These are phyloP conservation scores for Acomys russatus DNA, from an alignment of 2,797 vertebrate genomes.

Conservation along the genomic window DNA sequence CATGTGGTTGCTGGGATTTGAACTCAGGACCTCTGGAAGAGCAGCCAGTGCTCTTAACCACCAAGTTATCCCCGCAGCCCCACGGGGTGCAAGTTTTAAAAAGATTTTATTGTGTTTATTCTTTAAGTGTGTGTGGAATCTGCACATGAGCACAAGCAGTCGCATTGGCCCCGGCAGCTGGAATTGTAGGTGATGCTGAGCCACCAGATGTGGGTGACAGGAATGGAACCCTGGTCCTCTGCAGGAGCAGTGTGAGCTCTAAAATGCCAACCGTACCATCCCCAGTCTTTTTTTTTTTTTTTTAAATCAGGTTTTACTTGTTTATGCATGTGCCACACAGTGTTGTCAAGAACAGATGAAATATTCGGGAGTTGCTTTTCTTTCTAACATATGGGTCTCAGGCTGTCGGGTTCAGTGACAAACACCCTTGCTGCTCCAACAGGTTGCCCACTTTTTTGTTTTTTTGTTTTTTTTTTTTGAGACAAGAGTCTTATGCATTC, in stretches of 20 bases:
- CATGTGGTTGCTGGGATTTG: not conserved
- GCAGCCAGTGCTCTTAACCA: not conserved
- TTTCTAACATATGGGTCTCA: not conserved
- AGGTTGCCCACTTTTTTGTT: not conserved
- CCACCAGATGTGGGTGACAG: not conserved
- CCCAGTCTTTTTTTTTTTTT: not conserved
- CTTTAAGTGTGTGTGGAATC: not conserved
- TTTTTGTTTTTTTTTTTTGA: not conserved
- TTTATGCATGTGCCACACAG: not conserved
- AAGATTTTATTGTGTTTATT: not conserved
- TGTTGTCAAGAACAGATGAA: not conserved
- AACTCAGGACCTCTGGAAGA: not conserved
- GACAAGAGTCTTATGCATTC: not conserved
- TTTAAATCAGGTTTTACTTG: not conserved
- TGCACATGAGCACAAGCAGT: not conserved
- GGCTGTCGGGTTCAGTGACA: not conserved
- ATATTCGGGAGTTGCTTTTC: not conserved
- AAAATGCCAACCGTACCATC: not conserved
- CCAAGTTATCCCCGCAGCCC: not conserved
- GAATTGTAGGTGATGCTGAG: not conserved
- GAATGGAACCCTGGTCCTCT: not conserved
- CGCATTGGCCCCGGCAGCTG: not conserved
- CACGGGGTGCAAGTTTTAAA: not conserved
- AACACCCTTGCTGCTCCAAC: not conserved
- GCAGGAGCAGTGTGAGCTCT: not conserved